phyloP scores from a whole-genome alignment of 2,888 invertebrate genomes.

The Tipula lateralis region DNA sequence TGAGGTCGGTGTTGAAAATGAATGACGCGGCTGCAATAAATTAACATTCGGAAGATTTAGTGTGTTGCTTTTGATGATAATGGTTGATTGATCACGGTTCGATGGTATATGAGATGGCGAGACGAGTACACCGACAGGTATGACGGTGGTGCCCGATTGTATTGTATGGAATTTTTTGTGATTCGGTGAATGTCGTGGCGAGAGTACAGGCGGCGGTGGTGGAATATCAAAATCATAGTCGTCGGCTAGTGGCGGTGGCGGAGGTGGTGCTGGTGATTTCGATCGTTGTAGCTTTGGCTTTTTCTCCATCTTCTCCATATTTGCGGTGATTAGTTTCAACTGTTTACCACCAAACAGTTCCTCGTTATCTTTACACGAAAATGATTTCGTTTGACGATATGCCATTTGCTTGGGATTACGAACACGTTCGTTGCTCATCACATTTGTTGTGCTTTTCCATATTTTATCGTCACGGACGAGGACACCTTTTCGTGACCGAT shows the following conservation, averaged over 20 bases:
- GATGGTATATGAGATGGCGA: slow-evolving; percentile 28
- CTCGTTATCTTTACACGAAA: slow-evolving; percentile 35
- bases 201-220: slow-evolving; percentile 32
- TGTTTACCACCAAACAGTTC: slow-evolving; percentile 14
- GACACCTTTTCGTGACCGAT: slow-evolving; percentile 30
- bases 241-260: neutral
- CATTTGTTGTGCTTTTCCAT: slow-evolving; percentile 27
- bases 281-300: slow-evolving; percentile 39
- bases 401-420: slow-evolving; percentile 36
- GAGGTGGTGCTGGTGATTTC: slow-evolving; percentile 37
- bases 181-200: neutral
- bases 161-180: slow-evolving; percentile 35
- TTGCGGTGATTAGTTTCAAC: neutral
- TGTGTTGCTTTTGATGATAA: neutral
- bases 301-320: slow-evolving; percentile 19
- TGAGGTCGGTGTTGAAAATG: slow-evolving; percentile 40
- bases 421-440: neutral
- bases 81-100: neutral
- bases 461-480: slow-evolving; percentile 12
- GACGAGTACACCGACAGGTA: slow-evolving; percentile 28
- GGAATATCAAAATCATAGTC: slow-evolving; percentile 37
- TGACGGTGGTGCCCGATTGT: slow-evolving; percentile 34
- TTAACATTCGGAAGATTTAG: slow-evolving; percentile 42
- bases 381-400: slow-evolving; percentile 40
- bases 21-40: slow-evolving; percentile 44